Evolutionary conservation across 2,113 vertebrate genomes (phyloP).

Genomic region (Trogon surrucura): DNA sequence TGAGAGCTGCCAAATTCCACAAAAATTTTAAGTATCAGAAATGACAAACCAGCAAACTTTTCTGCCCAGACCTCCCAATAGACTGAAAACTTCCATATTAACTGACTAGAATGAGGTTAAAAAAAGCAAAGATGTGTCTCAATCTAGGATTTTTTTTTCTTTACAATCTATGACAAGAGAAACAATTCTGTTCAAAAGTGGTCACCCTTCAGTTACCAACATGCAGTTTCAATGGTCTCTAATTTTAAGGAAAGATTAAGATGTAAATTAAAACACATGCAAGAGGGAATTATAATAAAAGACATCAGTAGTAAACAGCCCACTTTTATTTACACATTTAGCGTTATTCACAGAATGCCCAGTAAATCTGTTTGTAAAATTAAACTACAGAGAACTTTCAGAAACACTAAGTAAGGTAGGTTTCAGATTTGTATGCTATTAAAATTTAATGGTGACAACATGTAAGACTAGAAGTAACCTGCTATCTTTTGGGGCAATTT

Average conservation of each 20-base stretch:
- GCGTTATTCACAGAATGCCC: neutral
- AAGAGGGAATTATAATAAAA: neutral
- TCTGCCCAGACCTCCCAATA: neutral
- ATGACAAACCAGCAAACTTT: neutral
- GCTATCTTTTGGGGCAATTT: neutral
- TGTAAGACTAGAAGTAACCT: neutral
- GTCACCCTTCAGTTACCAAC: neutral
- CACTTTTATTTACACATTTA: neutral
- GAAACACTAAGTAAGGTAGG: neutral
- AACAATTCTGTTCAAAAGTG: neutral
- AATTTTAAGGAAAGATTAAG: neutral
- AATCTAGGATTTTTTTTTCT: neutral
- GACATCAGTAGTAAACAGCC: neutral
- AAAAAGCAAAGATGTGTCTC: neutral
- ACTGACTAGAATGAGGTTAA: neutral
- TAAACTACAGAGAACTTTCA: neutral
- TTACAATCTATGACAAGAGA: neutral
- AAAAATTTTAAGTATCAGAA: neutral
- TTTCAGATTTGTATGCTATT: neutral
- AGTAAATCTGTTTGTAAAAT: neutral
- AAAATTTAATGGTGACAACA: neutral
- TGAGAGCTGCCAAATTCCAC: neutral
- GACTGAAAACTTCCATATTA: neutral
- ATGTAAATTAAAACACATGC: neutral
- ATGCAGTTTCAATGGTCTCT: rapidly evolving